These are phyloP conservation scores for Pachymerium ferrugineum DNA, from an alignment of 2,888 invertebrate genomes.

Conservation along the genomic window DNA sequence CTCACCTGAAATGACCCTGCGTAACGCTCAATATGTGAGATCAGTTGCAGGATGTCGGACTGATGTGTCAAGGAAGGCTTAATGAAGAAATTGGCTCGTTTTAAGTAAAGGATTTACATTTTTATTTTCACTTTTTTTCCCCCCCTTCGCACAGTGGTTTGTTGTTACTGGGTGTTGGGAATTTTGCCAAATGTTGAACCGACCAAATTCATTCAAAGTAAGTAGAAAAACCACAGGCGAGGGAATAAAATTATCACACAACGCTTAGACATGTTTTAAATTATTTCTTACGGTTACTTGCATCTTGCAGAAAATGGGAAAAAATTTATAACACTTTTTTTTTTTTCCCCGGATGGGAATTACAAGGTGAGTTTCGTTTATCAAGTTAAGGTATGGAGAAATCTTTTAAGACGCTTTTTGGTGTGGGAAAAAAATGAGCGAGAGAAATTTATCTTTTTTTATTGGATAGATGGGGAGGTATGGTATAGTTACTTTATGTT, in stretches of 20 bases:
- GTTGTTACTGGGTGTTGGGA: conserved; percentile 11
- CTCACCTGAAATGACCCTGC: not conserved
- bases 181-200: conserved; percentile 27
- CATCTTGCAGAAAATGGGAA: too few relatives aligned
- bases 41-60: not conserved
- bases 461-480: not conserved
- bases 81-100: conserved; percentile 23
- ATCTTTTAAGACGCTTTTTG: too few relatives aligned
- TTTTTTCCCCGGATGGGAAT: too few relatives aligned
- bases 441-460: too few relatives aligned
- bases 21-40: not conserved
- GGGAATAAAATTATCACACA: conserved; percentile 23
- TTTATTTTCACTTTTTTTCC: not conserved
- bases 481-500: not conserved
- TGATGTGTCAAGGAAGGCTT: not conserved
- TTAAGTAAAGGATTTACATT: not conserved
- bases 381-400: too few relatives aligned
- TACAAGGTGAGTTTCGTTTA: too few relatives aligned
- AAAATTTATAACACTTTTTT: too few relatives aligned
- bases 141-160: not conserved
- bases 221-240: not conserved
- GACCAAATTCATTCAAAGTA: conserved; percentile 11
- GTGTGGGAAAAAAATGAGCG: too few relatives aligned
- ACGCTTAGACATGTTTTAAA: not conserved
- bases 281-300: too few relatives aligned